Evolutionary conservation across 2,113 vertebrate species (phyloP).

Genomic region (Tetrao urogallus): DNA sequence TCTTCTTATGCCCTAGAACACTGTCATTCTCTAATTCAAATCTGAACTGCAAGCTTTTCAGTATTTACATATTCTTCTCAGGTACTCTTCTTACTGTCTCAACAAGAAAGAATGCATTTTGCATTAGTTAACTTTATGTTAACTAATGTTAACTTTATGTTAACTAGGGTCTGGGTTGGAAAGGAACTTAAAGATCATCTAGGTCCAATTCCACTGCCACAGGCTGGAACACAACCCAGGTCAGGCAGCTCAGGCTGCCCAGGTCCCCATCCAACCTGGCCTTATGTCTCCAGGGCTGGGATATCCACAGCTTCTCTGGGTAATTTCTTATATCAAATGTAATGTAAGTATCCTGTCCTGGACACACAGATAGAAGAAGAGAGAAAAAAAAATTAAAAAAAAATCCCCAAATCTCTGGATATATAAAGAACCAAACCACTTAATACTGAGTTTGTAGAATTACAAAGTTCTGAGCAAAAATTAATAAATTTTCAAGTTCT

Average conservation of each 20-base stretch:
- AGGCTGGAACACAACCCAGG: background rate
- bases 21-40: background rate
- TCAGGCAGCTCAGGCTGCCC: background rate
- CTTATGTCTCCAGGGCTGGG: background rate
- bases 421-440: background rate
- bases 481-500: background rate
- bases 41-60: background rate
- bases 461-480: background rate
- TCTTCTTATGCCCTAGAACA: background rate
- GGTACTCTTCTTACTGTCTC: background rate
- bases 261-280: background rate
- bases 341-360: background rate
- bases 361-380: background rate
- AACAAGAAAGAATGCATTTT: background rate
- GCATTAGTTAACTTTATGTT: background rate
- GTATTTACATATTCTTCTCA: background rate
- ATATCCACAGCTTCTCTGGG: background rate
- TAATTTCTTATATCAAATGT: background rate
- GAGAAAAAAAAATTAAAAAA: background rate
- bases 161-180: background rate
- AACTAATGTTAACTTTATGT: too few relatives aligned
- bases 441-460: background rate
- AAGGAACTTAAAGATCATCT: background rate
- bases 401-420: background rate
- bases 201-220: background rate